Base-by-base conservation (phyloP, 2,888 invertebrate species). In the Acronicta leporina region DNA sequence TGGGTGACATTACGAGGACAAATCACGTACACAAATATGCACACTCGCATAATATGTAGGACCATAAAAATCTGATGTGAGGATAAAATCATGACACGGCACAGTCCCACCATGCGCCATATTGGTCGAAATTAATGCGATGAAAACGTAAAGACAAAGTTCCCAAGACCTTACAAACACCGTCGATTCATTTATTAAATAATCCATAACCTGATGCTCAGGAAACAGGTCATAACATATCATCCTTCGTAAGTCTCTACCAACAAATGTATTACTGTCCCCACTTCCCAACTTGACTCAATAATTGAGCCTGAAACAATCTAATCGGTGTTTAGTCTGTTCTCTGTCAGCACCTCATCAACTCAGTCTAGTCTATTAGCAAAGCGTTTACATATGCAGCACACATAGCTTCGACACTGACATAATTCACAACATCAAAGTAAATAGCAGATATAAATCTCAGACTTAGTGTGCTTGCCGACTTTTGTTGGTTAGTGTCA, bases 401-500 rank as follows among this genome's bases (percentile, higher is more conserved):
- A 53, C 52, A 54, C 35, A 48, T 40, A 50, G 25, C 46, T 56
- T 25, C 64, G 56, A 74, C 70, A 74, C 63, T 77, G 75, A 74
- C 60, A 77, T 75, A 46, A 63, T 51, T 74, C 40, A 33, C 48
- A 60, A 68, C 63, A 55, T 66, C 60, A 63, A 76, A 68, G 61
- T 57, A 63, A 60, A 68, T 55, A 62, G 46, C 47, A 30, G 33
- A 56, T 55, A 68, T 60, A 44, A 68, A 60, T 69, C 53, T 50
- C 30, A 35, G 16, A 7, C 43, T 20, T 73, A 55, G 30, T 56
- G 35, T 25, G 33, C n/a, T 30, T 50, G 43, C 13, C n/a, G 35
- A 58, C 53, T 73, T 72, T 58, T 52, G 68, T 66, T 46, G 40
- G 38, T 45, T 20, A 13, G 38, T 44, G 53, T 46, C 30, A 63